A percentile compares a stretch with the other conserved stretches of the same genome.
These are phyloP conservation scores for Medauroidea extradentata DNA, from an alignment of 1,140 invertebrate genomes.

Conservation along the genomic window DNA sequence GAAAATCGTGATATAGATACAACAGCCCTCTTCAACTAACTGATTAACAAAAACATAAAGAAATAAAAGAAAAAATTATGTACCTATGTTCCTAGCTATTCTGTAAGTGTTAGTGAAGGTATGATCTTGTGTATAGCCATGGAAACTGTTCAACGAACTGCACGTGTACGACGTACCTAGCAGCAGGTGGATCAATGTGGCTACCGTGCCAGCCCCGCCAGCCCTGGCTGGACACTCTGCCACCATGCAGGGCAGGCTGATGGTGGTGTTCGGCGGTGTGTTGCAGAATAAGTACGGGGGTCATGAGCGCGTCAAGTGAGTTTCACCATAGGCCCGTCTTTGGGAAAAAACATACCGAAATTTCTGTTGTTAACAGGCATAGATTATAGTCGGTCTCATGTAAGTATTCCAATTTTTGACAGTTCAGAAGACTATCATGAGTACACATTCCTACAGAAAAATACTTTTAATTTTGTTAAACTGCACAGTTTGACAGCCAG, in stretches of 20 bases:
- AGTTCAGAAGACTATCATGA: neutral
- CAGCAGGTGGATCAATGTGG: constrained; percentile 80
- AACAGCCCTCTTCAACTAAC: too few relatives aligned
- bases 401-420: too few relatives aligned
- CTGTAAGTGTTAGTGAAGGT: too few relatives aligned
- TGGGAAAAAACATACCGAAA: too few relatives aligned
- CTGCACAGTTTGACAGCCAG: too few relatives aligned
- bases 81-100: too few relatives aligned
- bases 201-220: constrained; percentile 56
- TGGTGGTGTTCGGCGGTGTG: constrained; percentile 89
- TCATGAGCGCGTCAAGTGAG: constrained; percentile 1
- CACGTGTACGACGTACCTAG: constrained; percentile 81
- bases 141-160: constrained; percentile 87
- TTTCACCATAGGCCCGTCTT: too few relatives aligned
- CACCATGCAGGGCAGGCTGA: constrained; percentile 75
- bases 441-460: neutral
- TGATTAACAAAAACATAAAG: too few relatives aligned
- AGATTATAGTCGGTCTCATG: constrained; percentile 26
- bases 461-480: too few relatives aligned
- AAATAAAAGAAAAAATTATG: too few relatives aligned
- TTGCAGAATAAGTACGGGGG: constrained; percentile 37
- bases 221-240: constrained; percentile 92
- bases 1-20: too few relatives aligned
- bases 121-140: constrained; percentile 46
- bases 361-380: too few relatives aligned